Evolutionary conservation across 2,797 vertebrate species (phyloP).

Genomic region (Pogonophryne albipinna): DNA sequence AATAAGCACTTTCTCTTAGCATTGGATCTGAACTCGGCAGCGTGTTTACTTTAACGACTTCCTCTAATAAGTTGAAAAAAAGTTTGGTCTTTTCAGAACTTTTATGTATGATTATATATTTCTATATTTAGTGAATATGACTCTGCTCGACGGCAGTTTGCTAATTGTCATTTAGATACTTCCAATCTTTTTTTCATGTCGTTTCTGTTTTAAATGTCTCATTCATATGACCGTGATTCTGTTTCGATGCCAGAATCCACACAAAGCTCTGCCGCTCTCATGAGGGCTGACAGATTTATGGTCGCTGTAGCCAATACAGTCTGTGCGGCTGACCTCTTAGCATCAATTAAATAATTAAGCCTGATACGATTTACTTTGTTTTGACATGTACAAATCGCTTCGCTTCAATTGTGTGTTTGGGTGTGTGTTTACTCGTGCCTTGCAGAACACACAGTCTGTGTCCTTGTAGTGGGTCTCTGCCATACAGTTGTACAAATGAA

Average conservation of each 20-base stretch:
- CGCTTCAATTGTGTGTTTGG: slow-evolving; percentile 26
- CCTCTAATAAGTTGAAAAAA: no score
- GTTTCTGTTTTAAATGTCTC: neutral
- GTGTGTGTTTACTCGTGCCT: neutral
- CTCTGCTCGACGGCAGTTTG: slow-evolving; percentile 1
- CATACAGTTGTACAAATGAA: slow-evolving; percentile 43
- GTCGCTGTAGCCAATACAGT: slow-evolving; percentile 46
- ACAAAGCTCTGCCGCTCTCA: slow-evolving; percentile 5
- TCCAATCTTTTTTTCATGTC: neutral
- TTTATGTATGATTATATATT: no score
- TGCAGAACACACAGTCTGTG: slow-evolving; percentile 12
- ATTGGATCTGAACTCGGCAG: neutral
- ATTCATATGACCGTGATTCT: neutral
- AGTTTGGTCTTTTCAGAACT: no score
- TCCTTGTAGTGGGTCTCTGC: slow-evolving; percentile 29
- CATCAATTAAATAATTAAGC: slow-evolving; percentile 50
- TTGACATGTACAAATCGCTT: slow-evolving; percentile 40
- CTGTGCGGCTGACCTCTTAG: slow-evolving; percentile 51
- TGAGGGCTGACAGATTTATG: slow-evolving; percentile 28
- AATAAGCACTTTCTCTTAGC: neutral
- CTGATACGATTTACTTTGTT: slow-evolving; percentile 61
- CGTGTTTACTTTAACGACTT: slow-evolving; percentile 4
- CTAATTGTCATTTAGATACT: neutral
- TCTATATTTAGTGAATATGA: neutral
- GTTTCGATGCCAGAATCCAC: slow-evolving; percentile 10